A percentile compares a stretch with the other conserved stretches of the same genome.
phyloP scores from a whole-genome alignment of 2,888 invertebrate genomes.

The Hirtodrosophila alboralis region DNA sequence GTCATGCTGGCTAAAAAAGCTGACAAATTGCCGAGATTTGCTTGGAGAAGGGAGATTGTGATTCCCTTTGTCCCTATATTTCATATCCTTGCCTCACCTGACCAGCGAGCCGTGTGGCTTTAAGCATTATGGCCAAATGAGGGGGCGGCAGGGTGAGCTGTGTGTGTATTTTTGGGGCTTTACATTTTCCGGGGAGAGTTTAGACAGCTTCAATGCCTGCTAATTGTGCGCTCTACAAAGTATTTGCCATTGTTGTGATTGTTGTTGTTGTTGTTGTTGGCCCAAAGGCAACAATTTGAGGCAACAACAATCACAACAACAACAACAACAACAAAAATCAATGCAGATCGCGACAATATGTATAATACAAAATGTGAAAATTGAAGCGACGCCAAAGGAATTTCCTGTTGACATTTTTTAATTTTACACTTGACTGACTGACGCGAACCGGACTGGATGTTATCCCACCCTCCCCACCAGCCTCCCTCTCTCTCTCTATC shows the following conservation, averaged over 20 bases:
- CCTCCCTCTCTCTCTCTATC: neutral
- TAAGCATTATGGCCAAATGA: slow-evolving; percentile 25
- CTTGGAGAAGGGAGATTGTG: slow-evolving; percentile 13
- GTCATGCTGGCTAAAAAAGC: slow-evolving; percentile 44
- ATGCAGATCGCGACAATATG: slow-evolving; percentile 20
- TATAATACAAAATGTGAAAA: slow-evolving; percentile 56
- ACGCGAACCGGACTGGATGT: slow-evolving; percentile 32
- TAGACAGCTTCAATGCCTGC: slow-evolving; percentile 35
- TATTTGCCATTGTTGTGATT: slow-evolving; percentile 1
- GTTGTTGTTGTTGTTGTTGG: neutral
- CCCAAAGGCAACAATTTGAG: slow-evolving; percentile 2
- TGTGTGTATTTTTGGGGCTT: too few species aligned
- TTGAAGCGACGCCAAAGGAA: slow-evolving; percentile 73
- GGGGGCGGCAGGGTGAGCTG: neutral
- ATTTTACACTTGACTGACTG: slow-evolving; percentile 80
- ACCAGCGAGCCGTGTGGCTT: slow-evolving; percentile 35
- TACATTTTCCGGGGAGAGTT: too few species aligned
- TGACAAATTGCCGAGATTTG: slow-evolving; percentile 69
- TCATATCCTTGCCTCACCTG: slow-evolving; percentile 26
- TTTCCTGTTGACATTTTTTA: slow-evolving; percentile 80
- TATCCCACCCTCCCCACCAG: too few species aligned
- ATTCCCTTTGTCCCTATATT: slow-evolving; percentile 1
- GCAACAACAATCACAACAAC: slow-evolving; percentile 3
- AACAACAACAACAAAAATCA: slow-evolving; percentile 2
- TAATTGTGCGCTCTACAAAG: slow-evolving; percentile 34